Conservation (phyloP, 2,888 invertebrate genomes). For the Drosophila tripunctata region DNA sequence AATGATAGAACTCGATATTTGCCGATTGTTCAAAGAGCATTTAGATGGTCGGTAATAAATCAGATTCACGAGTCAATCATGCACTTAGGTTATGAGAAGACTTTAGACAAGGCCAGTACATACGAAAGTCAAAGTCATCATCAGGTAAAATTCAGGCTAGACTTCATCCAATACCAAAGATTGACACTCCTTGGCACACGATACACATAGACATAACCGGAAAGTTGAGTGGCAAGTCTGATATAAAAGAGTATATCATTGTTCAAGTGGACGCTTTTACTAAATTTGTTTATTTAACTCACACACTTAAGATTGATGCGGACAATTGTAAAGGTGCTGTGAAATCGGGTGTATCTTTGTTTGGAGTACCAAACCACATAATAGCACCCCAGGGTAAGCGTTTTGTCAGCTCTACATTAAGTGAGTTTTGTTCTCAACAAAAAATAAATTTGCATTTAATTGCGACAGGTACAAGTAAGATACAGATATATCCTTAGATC, state of each 20-base stretch:
- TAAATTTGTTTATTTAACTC: neutral
- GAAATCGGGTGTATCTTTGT: neutral
- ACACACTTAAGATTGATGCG: constrained; percentile 5
- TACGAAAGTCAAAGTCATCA: no score
- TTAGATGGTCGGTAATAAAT: no score
- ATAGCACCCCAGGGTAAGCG: neutral
- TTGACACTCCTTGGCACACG: neutral
- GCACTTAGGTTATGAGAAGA: no score
- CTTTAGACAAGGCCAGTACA: no score
- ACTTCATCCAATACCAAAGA: neutral
- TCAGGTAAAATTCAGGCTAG: no score
- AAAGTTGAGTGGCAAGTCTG: neutral
- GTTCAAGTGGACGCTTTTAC: neutral
- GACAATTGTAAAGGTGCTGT: constrained; percentile 5
- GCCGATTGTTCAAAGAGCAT: no score
- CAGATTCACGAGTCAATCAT: no score
- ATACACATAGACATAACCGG: neutral
- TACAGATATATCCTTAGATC: constrained; percentile 19
- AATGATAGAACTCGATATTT: no score
- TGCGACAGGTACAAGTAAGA: constrained; percentile 1
- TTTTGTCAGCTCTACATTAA: neutral
- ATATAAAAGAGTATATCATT: neutral
- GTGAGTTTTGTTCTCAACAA: neutral
- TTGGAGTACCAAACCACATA: constrained; percentile 2
- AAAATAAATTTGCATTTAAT: neutral